Conservation (phyloP, 2,113 vertebrate species). For the Callocephalon fimbriatum region DNA sequence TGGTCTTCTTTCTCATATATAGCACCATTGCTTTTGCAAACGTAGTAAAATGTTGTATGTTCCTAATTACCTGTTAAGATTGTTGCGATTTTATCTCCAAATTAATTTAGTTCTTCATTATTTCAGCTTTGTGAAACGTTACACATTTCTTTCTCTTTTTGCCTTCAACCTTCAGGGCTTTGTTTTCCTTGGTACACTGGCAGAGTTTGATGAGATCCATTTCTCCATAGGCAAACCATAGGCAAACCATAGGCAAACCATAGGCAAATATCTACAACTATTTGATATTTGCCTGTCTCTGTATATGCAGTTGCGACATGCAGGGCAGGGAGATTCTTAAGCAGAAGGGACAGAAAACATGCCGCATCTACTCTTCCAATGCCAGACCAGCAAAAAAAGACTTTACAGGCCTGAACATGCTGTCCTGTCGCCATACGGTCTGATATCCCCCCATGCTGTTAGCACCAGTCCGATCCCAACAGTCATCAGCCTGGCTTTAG, state of each 20-base stretch:
- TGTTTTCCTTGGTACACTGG: not conserved
- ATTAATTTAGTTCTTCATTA: not conserved
- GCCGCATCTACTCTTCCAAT: not conserved
- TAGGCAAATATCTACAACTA: not conserved
- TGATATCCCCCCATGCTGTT: not conserved
- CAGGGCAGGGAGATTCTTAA: not conserved
- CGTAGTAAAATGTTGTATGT: not conserved
- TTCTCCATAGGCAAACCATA: not conserved
- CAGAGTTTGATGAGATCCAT: not conserved
- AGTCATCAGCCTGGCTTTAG: not conserved
- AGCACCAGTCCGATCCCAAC: rapidly evolving
- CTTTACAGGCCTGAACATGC: not conserved
- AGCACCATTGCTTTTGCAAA: not conserved
- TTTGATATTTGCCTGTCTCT: not conserved
- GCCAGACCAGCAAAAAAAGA: not conserved
- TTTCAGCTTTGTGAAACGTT: not conserved
- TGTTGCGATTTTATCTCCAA: not conserved
- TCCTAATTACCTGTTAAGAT: not conserved
- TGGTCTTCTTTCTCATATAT: not conserved
- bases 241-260: not conserved
- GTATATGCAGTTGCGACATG: not conserved
- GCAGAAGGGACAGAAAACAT: not conserved
- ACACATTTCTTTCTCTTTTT: not conserved
- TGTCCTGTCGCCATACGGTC: rapidly evolving
- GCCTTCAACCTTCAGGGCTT: not conserved